Percentiles rank a stretch among this genome's conserved stretches.
Evolutionary conservation across 2,888 invertebrate genomes (phyloP).

Genomic region (Pandemis heparana): DNA sequence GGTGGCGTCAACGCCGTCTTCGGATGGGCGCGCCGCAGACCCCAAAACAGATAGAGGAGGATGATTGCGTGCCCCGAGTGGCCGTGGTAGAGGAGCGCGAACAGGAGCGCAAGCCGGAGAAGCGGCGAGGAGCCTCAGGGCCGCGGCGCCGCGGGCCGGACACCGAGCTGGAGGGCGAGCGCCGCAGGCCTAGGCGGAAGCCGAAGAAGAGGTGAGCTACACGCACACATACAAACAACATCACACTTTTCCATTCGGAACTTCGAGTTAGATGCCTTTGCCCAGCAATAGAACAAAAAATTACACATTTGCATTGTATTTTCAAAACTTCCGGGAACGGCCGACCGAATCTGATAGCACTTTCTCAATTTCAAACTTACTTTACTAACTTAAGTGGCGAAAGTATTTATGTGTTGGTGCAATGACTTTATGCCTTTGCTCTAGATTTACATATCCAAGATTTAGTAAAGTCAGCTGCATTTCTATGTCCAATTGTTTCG

Average conservation of each 20-base stretch:
- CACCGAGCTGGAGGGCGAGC: slow-evolving; percentile 73
- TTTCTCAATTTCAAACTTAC: neutral
- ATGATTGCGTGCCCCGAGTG: slow-evolving; percentile 74
- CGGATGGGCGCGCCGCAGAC: slow-evolving; percentile 84
- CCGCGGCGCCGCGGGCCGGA: slow-evolving; percentile 75
- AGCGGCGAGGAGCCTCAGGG: slow-evolving; percentile 59
- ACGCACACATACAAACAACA: neutral
- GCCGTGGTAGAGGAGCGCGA: slow-evolving; percentile 69
- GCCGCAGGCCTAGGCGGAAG: slow-evolving; percentile 69
- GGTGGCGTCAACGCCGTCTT: slow-evolving; percentile 83
- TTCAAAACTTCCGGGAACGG: neutral
- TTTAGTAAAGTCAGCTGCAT: neutral
- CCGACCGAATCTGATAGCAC: neutral
- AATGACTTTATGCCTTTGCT: neutral
- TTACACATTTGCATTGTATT: neutral
- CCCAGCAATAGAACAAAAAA: neutral
- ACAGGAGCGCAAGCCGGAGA: slow-evolving; percentile 72
- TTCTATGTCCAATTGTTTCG: too few relatives aligned
- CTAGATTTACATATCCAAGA: neutral
- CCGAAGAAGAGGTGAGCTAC: slow-evolving; percentile 67
- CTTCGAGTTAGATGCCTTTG: too few relatives aligned
- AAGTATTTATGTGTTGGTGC: neutral
- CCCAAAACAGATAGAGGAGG: slow-evolving; percentile 75
- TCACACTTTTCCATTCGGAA: neutral
- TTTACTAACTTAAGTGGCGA: neutral